phyloP scores from a whole-genome alignment of 2,797 vertebrate genomes.

The Leucoraja ocellata region DNA sequence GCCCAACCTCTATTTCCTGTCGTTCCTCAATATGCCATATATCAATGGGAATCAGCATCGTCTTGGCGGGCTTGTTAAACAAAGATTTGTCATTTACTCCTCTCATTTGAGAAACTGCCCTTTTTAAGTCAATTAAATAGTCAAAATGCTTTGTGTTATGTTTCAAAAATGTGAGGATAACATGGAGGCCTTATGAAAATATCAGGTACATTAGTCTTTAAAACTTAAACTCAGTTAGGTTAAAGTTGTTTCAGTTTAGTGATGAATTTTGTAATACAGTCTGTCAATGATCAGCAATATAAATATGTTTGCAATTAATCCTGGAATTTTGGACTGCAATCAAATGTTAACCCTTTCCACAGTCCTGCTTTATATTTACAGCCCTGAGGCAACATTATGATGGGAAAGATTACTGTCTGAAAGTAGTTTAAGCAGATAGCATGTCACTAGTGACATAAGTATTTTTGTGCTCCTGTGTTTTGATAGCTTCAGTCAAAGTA shows the following conservation, averaged over 20 bases:
- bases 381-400: not conserved
- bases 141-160: not conserved
- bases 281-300: conserved; percentile 13
- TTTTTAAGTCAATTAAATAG: not conserved
- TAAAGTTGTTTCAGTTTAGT: conserved; percentile 28
- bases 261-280: not conserved
- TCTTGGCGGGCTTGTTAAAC: not conserved
- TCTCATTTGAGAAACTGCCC: not conserved
- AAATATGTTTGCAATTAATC: conserved; percentile 29
- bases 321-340: conserved; percentile 14
- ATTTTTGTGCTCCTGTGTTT: conserved; percentile 1
- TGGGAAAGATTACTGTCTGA: not conserved
- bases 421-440: not conserved
- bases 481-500: not conserved
- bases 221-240: conserved; percentile 5
- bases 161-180: not conserved
- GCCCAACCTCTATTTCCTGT: not conserved
- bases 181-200: not conserved
- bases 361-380: not conserved
- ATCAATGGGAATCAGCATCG: not conserved
- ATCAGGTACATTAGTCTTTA: not conserved
- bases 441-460: no score
- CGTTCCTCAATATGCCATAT: not conserved
- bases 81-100: not conserved
- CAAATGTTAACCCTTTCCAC: conserved; percentile 22